These are phyloP conservation scores for Naja naja DNA, from an alignment of 2,113 vertebrate species.

Conservation along the genomic window DNA sequence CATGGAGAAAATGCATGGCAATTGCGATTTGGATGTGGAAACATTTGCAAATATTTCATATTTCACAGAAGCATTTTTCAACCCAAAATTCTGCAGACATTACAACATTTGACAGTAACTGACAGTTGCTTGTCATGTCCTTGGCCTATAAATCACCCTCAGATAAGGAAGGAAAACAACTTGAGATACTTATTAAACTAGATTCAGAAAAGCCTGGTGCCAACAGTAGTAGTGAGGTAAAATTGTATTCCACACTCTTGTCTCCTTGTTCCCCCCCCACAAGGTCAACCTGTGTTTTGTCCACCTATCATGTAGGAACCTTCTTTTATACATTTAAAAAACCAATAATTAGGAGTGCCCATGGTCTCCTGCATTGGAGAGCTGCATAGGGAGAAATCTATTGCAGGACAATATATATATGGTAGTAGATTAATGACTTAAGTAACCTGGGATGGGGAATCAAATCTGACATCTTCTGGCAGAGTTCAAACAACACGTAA, in stretches of 20 bases:
- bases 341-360: background rate
- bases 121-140: background rate
- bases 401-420: background rate
- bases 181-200: background rate
- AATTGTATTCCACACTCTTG: background rate
- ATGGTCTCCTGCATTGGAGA: background rate
- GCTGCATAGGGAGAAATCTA: background rate
- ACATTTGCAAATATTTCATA: background rate
- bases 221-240: background rate
- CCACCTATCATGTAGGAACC: background rate
- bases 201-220: background rate
- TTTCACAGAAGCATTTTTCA: background rate
- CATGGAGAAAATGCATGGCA: background rate
- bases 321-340: background rate
- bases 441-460: background rate
- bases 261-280: background rate
- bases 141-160: background rate
- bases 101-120: background rate
- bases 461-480: background rate
- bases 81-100: background rate
- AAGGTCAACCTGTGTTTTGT: background rate
- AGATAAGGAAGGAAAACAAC: background rate
- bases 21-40: background rate
- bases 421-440: background rate
- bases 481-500: background rate